Percentiles rank a stretch among this genome's conserved stretches.
Conservation (phyloP, 1,140 invertebrate species). For the Cotesia chilonis region DNA sequence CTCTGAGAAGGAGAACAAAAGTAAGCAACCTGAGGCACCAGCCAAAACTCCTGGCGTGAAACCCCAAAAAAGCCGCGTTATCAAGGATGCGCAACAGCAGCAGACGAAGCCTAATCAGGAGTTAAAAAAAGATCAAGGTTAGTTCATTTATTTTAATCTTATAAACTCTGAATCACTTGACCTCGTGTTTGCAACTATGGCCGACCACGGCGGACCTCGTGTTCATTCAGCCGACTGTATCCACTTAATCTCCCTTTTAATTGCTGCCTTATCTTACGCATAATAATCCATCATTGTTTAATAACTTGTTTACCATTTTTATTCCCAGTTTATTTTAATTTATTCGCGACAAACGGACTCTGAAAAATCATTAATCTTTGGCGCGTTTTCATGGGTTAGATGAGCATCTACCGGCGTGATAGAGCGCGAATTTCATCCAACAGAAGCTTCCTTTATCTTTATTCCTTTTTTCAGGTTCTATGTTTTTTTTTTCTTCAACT, state of each 20-base stretch:
- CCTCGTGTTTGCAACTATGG: slow-evolving; percentile 25
- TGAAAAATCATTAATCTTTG: too few relatives aligned
- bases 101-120: slow-evolving; percentile 59
- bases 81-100: slow-evolving; percentile 76
- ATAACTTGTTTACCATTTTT: too few relatives aligned
- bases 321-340: too few relatives aligned
- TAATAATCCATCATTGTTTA: background rate
- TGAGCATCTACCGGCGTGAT: too few relatives aligned
- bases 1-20: slow-evolving; percentile 87
- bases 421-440: too few relatives aligned
- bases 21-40: slow-evolving; percentile 69
- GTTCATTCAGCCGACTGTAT: slow-evolving; percentile 15
- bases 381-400: too few relatives aligned
- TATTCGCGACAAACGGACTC: too few relatives aligned
- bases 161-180: slow-evolving; percentile 25
- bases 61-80: slow-evolving; percentile 68
- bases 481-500: too few relatives aligned
- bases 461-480: background rate
- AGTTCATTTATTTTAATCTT: slow-evolving; percentile 50
- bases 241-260: background rate
- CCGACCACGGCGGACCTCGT: slow-evolving; percentile 46
- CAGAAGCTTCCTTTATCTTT: too few relatives aligned
- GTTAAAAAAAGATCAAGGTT: slow-evolving; percentile 74
- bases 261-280: background rate
- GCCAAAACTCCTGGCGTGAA: slow-evolving; percentile 62